Percentiles rank a stretch among this genome's conserved stretches.
phyloP scores from a whole-genome alignment of 2,888 invertebrate genomes.

The Syrphus vitripennis region DNA sequence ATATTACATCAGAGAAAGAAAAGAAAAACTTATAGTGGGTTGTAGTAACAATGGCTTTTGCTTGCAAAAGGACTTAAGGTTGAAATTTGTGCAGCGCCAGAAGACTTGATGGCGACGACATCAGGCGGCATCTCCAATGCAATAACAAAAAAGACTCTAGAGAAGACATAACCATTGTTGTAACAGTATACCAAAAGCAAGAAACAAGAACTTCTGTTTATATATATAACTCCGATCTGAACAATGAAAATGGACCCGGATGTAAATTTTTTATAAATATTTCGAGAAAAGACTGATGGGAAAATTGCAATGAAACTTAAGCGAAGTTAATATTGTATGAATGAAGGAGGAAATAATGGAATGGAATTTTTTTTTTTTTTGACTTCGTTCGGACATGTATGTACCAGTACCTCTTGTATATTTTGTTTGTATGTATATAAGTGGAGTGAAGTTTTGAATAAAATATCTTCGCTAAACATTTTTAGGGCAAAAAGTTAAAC shows the following conservation, averaged over 20 bases:
- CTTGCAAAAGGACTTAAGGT: background rate
- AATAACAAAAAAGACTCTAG: constrained; percentile 6
- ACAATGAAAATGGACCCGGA: constrained; percentile 42
- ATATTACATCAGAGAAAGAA: too few relatives aligned
- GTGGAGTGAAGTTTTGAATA: too few relatives aligned
- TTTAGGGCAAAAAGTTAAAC: too few relatives aligned
- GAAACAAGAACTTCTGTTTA: background rate
- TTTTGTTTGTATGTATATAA: too few relatives aligned
- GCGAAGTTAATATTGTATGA: constrained; percentile 55
- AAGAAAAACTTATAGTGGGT: background rate
- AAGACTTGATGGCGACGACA: background rate
- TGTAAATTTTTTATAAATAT: constrained; percentile 63
- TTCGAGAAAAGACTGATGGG: constrained; percentile 62
- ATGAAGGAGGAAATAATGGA: constrained; percentile 57
- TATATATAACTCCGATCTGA: too few relatives aligned
- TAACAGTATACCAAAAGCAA: constrained; percentile 4
- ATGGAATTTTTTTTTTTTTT: constrained; percentile 51
- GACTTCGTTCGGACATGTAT: constrained; percentile 18
- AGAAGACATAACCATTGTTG: constrained; percentile 45
- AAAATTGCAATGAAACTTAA: constrained; percentile 61
- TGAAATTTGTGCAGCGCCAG: background rate
- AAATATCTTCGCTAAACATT: too few relatives aligned
- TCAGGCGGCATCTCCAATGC: background rate
- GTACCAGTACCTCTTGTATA: too few relatives aligned
- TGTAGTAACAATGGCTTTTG: too few relatives aligned